Percentiles rank a stretch among this genome's conserved stretches.
Evolutionary conservation across 2,888 invertebrate species (phyloP).

Genomic region (Clepsis dumicolana): DNA sequence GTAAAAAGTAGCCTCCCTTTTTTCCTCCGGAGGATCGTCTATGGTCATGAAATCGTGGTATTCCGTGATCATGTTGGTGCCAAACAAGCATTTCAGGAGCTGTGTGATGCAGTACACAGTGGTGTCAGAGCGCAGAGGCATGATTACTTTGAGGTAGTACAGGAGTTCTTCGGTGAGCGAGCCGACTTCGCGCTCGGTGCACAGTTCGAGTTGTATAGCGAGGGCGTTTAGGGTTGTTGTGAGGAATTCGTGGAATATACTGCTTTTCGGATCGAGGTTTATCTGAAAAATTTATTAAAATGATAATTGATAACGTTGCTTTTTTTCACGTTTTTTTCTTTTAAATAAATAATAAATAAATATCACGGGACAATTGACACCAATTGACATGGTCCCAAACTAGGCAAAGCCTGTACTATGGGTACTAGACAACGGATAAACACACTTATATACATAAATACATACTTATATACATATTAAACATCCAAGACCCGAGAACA

Average conservation of each 20-base stretch:
- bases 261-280: constrained; percentile 91
- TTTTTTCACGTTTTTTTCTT: no score
- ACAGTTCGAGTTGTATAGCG: constrained; percentile 89
- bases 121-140: constrained; percentile 89
- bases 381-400: no score
- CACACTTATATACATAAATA: no score
- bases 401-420: no score
- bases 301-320: no score
- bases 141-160: constrained; percentile 90
- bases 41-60: constrained; percentile 75
- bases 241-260: constrained; percentile 90
- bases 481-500: no score
- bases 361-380: no score
- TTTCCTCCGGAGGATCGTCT: constrained; percentile 51
- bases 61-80: constrained; percentile 88
- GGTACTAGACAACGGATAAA: no score
- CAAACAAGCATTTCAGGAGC: constrained; percentile 90
- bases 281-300: no score
- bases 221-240: constrained; percentile 88
- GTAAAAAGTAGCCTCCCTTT: constrained; percentile 59
- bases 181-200: constrained; percentile 90
- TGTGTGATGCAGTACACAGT: constrained; percentile 93
- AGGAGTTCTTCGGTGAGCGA: constrained; percentile 93
- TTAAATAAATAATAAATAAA: no score
- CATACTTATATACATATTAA: no score